Evolutionary conservation across 2,888 invertebrate species (phyloP), one percentile per base, ranked within the genome.

Genomic region (Leptogaster cylindrica): DNA sequence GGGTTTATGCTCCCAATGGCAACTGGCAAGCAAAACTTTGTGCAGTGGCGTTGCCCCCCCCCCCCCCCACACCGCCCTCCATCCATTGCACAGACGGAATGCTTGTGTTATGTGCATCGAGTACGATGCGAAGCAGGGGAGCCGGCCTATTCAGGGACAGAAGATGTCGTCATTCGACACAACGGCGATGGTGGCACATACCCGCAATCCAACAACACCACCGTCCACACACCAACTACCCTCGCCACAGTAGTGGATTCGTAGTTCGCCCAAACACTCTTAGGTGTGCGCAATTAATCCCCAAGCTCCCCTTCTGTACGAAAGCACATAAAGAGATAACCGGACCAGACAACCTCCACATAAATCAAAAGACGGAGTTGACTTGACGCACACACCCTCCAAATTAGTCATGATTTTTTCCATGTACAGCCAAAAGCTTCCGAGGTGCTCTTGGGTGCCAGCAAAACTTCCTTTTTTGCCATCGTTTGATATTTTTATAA

Each of bases 1-100:
- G 71, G 72, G 73, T 73, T 70, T 71, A 70, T 72, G 70, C 71
- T 71, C 71, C 71, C 70, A 52, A 63, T 63, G 50, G 33, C n/a
- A n/a, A n/a, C n/a, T n/a, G n/a, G n/a, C n/a, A n/a, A n/a, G n/a
- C n/a, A n/a, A n/a, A 41, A 27, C 27, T 10, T 18, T 44, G 12
- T 23, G 44, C 44, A 23, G 39, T 36, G n/a, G n/a, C n/a, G n/a
- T n/a, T n/a, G n/a, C n/a, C n/a, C n/a, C n/a, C n/a, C n/a, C n/a
- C n/a, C n/a, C n/a, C n/a, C n/a, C n/a, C n/a, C n/a, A n/a, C n/a
- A n/a, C n/a, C n/a, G n/a, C n/a, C n/a, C n/a, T n/a, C n/a, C n/a
- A n/a, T n/a, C n/a, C n/a, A n/a, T n/a, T n/a, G n/a, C n/a, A n/a
- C n/a, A n/a, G n/a, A n/a, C n/a, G n/a, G n/a, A n/a, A n/a, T n/a